Evolutionary conservation across 2,797 vertebrate genomes (phyloP).

Genomic region (Bothrops alternatus): DNA sequence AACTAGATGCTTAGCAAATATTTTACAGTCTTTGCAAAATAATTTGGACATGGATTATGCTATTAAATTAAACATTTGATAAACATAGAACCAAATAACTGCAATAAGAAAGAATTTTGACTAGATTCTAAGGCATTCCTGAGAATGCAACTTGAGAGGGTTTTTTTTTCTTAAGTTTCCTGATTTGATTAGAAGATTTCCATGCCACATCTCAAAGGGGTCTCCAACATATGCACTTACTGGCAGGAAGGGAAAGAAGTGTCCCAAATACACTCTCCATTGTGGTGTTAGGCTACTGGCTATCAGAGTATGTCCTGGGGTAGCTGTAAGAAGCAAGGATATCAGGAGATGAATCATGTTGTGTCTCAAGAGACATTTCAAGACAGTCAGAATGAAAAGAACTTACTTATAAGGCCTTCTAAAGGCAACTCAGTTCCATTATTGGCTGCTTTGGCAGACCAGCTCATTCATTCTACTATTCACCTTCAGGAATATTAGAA

Average conservation of each 20-base stretch:
- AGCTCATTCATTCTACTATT: not conserved
- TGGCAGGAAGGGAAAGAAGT: not conserved
- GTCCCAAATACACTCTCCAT: not conserved
- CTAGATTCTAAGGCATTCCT: not conserved
- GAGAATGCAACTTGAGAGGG: not conserved
- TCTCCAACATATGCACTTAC: not conserved
- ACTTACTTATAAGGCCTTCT: not conserved
- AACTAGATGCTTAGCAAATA: constrained; percentile 42
- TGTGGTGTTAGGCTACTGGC: not conserved
- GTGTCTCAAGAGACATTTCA: not conserved
- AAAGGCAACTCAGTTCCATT: not conserved
- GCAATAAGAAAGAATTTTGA: not conserved
- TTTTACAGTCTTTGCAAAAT: constrained; percentile 47
- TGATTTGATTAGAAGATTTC: not conserved
- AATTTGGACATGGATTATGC: constrained; percentile 45
- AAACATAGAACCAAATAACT: not conserved
- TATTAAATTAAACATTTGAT: constrained; percentile 13
- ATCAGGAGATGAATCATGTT: not conserved
- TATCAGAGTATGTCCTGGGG: not conserved
- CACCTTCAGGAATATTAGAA: not conserved
- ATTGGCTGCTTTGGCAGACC: not conserved
- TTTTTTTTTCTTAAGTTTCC: not conserved
- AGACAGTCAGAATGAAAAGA: not conserved
- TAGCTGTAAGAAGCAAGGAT: not conserved
- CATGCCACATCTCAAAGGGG: not conserved